Evolutionary conservation across 2,797 vertebrate genomes (phyloP).

Genomic region (Otolemur crassicaudatus): DNA sequence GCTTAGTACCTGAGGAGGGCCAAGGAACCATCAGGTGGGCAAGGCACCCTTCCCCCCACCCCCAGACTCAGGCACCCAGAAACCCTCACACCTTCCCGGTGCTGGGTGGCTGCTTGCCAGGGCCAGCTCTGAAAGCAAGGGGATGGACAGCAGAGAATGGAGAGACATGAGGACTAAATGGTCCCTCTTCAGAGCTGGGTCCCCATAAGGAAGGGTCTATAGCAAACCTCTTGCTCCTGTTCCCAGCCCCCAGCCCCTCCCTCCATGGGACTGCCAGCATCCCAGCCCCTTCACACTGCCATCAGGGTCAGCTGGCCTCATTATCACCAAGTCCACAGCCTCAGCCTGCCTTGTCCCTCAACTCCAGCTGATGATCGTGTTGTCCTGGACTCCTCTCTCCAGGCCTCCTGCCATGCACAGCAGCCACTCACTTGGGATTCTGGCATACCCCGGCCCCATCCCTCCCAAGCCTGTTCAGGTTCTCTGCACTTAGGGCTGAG

Average conservation of each 20-base stretch:
- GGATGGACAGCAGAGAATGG: too few species aligned
- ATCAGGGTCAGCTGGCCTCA: background rate
- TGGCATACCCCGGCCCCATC: rapidly evolving
- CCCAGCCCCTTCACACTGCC: background rate
- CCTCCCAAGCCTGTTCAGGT: too few species aligned
- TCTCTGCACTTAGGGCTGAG: background rate
- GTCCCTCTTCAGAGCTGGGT: background rate
- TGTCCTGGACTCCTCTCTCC: background rate
- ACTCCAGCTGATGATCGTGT: too few species aligned
- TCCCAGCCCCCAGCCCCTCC: too few species aligned
- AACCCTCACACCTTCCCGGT: background rate
- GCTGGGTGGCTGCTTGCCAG: background rate
- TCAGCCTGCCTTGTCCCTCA: background rate
- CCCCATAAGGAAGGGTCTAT: background rate
- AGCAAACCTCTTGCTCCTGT: background rate
- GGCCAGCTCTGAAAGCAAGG: background rate
- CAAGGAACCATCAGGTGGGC: background rate
- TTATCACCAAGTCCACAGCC: background rate
- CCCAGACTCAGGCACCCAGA: background rate
- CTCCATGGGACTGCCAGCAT: rapidly evolving
- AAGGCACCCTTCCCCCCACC: background rate
- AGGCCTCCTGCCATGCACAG: too few species aligned
- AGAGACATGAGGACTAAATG: too few species aligned
- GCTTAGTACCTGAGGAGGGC: background rate
- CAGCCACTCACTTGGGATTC: background rate